phyloP scores from a whole-genome alignment of 2,113 vertebrate species.

The Baryphthengus martii region DNA sequence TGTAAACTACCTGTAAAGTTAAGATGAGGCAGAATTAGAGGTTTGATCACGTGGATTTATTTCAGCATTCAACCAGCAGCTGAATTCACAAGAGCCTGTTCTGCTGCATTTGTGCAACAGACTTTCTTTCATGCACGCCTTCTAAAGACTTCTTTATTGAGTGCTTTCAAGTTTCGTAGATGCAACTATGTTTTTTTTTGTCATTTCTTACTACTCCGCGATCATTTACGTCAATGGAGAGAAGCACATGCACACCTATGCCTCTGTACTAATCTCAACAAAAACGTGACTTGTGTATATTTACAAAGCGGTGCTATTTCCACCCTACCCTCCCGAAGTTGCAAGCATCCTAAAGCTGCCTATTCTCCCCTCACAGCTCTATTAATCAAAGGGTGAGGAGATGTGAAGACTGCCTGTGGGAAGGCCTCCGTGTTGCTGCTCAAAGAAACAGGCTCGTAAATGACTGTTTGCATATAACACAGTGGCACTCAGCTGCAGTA shows the following conservation, averaged over 20 bases:
- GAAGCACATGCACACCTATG: neutral
- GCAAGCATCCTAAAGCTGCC: neutral
- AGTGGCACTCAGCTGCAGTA: neutral
- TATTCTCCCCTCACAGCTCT: neutral
- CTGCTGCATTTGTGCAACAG: neutral
- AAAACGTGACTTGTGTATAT: neutral
- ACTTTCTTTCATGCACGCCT: neutral
- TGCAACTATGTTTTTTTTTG: neutral
- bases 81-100: neutral
- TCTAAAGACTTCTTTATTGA: neutral
- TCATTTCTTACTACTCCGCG: neutral
- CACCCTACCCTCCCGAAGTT: fast-evolving
- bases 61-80: neutral
- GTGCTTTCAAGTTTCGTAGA: neutral
- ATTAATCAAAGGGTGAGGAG: neutral
- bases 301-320: neutral
- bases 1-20: neutral
- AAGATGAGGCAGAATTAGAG: neutral
- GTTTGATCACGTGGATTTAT: neutral
- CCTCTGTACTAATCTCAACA: neutral
- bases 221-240: neutral
- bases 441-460: neutral
- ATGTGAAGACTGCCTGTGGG: too few species aligned
- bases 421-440: neutral
- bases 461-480: neutral